Base-by-base conservation (phyloP, 2,113 vertebrate genomes). In the Anser cygnoides region DNA sequence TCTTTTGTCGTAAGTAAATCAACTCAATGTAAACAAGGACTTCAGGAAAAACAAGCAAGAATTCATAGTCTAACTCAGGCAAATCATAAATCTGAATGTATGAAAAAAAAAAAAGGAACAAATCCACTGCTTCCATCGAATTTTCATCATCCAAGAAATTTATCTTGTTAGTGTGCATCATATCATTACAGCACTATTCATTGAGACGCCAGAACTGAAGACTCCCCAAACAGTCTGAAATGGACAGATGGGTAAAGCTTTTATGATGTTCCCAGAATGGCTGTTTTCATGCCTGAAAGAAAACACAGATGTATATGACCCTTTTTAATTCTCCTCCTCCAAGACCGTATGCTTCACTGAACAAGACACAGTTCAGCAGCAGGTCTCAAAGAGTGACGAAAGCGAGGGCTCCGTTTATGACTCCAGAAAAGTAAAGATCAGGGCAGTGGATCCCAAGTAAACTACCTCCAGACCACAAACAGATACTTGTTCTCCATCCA, bases 211-310 rank as follows among this genome's bases (percentile, higher is more conserved):
- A 97, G 90, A 92, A 91, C 87, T 70, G 87, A 97, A 78, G 84
- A 93, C 87, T 98, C 93, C 93, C 93, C 86, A 94, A 96, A 94
- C 41, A 81, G 70, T 68, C 96, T 80, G 44, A 96, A 91, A 90
- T 58, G 96, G 97, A 97, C 98, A 98, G 97, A 97, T 97, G 96
- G 97, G 90, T 87, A 95, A 97, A 95, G 93, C 85, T 97, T 97
- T 97, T 94, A 97, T 55, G 11, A 81, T 94, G 87, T 87, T 98
- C 95, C 90, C 95, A 95, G 95, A 97, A 97, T 72, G 96, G 80
- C 67, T 97, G 91, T 96, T 98, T 87, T 83, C 93, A 85, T 89
- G 97, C 91, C 92, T 97, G 93, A 95, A 96, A 97, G 93, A 92
- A 96, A 96, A 96, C 94, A 96, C 96, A 96, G 95, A 90, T 90